A percentile compares a stretch with the other conserved stretches of the same genome.
Conservation (phyloP, 2,113 vertebrate genomes). For the Mirza zaza region DNA sequence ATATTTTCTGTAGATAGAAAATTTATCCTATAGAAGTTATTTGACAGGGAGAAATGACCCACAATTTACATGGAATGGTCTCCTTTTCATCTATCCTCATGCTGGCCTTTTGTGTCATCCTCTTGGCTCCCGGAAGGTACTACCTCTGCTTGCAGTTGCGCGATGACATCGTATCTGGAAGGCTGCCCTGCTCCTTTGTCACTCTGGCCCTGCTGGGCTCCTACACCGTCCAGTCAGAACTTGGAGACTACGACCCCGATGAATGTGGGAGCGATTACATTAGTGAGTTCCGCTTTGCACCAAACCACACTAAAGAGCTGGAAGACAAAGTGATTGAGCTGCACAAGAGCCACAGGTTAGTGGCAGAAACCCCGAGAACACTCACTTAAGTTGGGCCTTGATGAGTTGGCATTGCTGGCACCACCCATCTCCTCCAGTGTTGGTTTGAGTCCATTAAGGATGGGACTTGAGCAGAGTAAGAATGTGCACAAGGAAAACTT, state of each 20-base stretch:
- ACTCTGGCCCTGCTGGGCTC: slow-evolving; percentile 95
- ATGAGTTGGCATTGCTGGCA: fast-evolving
- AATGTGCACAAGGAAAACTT: neutral
- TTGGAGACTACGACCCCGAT: slow-evolving; percentile 95
- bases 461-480: fast-evolving
- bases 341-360: slow-evolving; percentile 96
- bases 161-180: slow-evolving; percentile 95
- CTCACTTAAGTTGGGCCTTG: fast-evolving
- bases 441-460: too few species aligned
- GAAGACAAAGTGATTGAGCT: slow-evolving; percentile 97
- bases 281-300: slow-evolving; percentile 94
- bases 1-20: neutral
- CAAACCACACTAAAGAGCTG: slow-evolving; percentile 96
- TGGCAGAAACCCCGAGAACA: fast-evolving
- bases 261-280: slow-evolving; percentile 92
- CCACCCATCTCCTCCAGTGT: too few species aligned
- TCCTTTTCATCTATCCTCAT: neutral
- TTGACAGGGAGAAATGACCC: neutral
- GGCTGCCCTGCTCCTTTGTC: slow-evolving; percentile 96
- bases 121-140: slow-evolving; percentile 87
- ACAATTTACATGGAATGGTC: fast-evolving
- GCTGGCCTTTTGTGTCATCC: neutral
- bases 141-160: slow-evolving; percentile 96
- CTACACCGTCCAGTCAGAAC: slow-evolving; percentile 95
- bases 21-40: neutral